A percentile compares a stretch with the other conserved stretches of the same genome.
Evolutionary conservation across 2,888 invertebrate genomes (phyloP).

Genomic region (Trichogramma evanescens): DNA sequence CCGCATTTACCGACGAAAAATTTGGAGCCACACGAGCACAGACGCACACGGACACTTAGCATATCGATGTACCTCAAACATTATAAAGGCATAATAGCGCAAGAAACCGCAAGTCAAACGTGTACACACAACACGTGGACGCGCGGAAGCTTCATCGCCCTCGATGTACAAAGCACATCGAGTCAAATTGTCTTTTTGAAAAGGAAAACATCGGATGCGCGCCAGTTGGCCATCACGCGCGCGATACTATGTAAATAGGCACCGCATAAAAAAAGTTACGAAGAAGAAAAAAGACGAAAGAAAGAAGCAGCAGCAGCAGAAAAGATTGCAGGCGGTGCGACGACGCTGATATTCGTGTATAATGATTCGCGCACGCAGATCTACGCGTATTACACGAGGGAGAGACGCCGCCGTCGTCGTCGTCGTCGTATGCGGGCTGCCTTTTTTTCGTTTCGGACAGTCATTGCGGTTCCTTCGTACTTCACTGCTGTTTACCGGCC

Average conservation of each 20-base stretch:
- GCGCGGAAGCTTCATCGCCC: background rate
- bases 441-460: conserved; percentile 27
- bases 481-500: too few relatives aligned
- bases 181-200: conserved; percentile 11
- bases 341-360: background rate
- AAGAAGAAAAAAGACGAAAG: background rate
- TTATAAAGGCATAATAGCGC: too few relatives aligned
- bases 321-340: background rate
- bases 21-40: too few relatives aligned
- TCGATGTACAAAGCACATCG: too few relatives aligned
- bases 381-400: background rate
- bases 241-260: conserved; percentile 16
- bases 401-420: background rate
- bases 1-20: too few relatives aligned
- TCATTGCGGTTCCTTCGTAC: conserved; percentile 30
- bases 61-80: too few relatives aligned
- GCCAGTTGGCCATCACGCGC: conserved; percentile 13
- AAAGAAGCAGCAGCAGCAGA: background rate
- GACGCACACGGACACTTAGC: too few relatives aligned
- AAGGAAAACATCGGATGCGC: conserved; percentile 12
- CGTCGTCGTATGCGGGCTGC: conserved; percentile 18
- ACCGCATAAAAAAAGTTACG: conserved; percentile 1
- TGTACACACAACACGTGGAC: background rate
- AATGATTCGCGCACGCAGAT: conserved; percentile 1
- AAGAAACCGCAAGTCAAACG: background rate